Conservation (phyloP, 2,797 vertebrate genomes). For the Morelia viridis region DNA sequence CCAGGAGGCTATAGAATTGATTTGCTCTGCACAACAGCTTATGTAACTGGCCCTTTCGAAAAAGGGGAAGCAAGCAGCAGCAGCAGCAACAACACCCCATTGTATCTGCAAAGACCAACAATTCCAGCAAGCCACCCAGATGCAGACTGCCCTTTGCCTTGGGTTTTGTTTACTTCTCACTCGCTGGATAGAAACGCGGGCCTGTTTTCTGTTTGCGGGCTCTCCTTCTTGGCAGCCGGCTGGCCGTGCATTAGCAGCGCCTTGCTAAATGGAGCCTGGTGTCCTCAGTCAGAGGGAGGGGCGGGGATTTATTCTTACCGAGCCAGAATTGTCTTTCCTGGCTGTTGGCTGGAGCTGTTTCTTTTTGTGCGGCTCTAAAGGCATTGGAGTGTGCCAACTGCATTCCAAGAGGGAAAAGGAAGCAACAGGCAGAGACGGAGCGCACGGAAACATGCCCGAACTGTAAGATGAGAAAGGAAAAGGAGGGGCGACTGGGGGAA, state of each 20-base stretch:
- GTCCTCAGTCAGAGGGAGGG: not conserved
- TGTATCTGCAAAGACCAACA: slow-evolving; percentile 25
- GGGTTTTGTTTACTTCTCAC: not conserved
- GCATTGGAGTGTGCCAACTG: not conserved
- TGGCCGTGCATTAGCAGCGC: slow-evolving; percentile 10
- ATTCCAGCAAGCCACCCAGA: slow-evolving; percentile 20
- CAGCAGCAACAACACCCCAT: slow-evolving; percentile 1
- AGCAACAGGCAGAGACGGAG: not conserved
- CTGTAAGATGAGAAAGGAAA: not conserved
- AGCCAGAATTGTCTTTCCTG: not conserved
- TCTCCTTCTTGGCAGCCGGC: slow-evolving; percentile 4
- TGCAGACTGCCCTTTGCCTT: not conserved
- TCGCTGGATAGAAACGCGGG: not conserved
- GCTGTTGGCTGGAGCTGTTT: not conserved
- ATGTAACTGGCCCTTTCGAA: slow-evolving; percentile 35
- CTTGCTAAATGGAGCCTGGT: accelerated
- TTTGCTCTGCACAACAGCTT: slow-evolving; percentile 32
- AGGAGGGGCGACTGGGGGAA: too few species aligned
- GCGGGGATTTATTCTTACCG: not conserved
- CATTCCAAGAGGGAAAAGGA: not conserved
- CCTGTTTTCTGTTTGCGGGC: slow-evolving; percentile 1
- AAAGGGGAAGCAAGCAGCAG: not conserved
- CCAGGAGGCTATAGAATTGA: slow-evolving; percentile 36
- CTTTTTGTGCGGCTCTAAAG: not conserved
- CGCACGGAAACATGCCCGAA: not conserved